These are phyloP conservation scores for Nibea albiflora DNA, from an alignment of 2,113 vertebrate genomes.

Conservation along the genomic window DNA sequence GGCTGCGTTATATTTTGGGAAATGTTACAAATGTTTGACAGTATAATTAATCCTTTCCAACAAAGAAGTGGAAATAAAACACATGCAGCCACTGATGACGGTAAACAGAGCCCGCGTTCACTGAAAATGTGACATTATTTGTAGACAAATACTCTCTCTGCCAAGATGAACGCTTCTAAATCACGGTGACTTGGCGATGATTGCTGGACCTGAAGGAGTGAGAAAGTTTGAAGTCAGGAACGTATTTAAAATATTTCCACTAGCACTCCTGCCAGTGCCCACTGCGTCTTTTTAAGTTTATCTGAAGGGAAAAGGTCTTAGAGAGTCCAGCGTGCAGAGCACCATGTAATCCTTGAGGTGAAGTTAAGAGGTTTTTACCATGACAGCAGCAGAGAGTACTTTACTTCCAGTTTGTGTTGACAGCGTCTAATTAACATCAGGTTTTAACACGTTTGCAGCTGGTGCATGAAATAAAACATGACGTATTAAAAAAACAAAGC, in stretches of 20 bases:
- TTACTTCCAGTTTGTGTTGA: not conserved
- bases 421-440: conserved; percentile 13
- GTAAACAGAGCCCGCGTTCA: not conserved
- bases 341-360: conserved; percentile 20
- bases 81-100: not conserved
- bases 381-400: conserved; percentile 9
- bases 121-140: not conserved
- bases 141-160: not conserved
- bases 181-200: not conserved
- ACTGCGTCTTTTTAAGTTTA: not conserved
- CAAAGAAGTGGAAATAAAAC: not conserved
- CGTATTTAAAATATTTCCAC: not conserved
- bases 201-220: not conserved
- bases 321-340: conserved; percentile 7
- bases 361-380: conserved; percentile 40
- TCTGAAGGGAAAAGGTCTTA: conserved; percentile 30
- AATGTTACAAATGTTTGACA: conserved; percentile 5
- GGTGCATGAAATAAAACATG: conserved; percentile 3
- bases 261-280: not conserved
- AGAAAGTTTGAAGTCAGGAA: not conserved
- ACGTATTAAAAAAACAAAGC: not conserved
- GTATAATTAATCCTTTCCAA: not conserved
- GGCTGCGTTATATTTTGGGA: not conserved
- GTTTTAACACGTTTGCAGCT: conserved; percentile 18
- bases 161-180: not conserved